Evolutionary conservation across 2,113 vertebrate genomes (phyloP), one percentile per base, ranked within the genome.

Genomic region (Gymnogyps californianus): DNA sequence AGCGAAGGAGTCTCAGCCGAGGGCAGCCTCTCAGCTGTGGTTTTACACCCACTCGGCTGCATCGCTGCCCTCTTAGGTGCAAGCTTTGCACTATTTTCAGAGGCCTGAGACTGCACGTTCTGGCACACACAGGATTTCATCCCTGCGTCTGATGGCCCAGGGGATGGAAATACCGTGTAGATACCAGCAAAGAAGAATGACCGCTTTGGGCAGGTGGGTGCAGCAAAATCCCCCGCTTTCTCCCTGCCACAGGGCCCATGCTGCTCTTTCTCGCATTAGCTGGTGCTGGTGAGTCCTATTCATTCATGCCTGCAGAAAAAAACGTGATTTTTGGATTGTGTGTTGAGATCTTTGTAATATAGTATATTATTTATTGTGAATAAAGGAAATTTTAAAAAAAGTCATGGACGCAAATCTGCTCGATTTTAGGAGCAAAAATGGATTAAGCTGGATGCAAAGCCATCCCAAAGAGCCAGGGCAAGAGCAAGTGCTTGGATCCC

Each of bases 351-450:
- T 93, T 88, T 97, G 85, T 97, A 95, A 90, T 84, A 94, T 90
- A 94, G 58, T 57, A 13, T 52, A 34, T 95, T 98, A 98, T 98
- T 98, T 98, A 97, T 98, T 98, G 89, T 69, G 2, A 97, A 96
- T 97, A 97, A 97, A 97, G 64, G 34, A 70, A 55, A 88, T 64
- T 61, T 51, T 28, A 16, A 57, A 46, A 46, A 32, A 25, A 52
- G 14, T 5, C 31, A 9, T 0, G 7, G 22, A 21, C 6, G 3
- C 7, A 15, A 38, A 36, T 38, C 25, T 21, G 46, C n/a, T 90
- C 1, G 1, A 40, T 29, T 36, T 77, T 7, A 77, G 72, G 49
- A 40, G 46, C 5, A 40, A 72, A 65, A 76, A 11, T 0, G 3
- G 51, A 24, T 79, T 28, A 22, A 89, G 32, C 11, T 15, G 36